phyloP scores from a whole-genome alignment of 2,888 invertebrate genomes.

The Bimastos eiseni region DNA sequence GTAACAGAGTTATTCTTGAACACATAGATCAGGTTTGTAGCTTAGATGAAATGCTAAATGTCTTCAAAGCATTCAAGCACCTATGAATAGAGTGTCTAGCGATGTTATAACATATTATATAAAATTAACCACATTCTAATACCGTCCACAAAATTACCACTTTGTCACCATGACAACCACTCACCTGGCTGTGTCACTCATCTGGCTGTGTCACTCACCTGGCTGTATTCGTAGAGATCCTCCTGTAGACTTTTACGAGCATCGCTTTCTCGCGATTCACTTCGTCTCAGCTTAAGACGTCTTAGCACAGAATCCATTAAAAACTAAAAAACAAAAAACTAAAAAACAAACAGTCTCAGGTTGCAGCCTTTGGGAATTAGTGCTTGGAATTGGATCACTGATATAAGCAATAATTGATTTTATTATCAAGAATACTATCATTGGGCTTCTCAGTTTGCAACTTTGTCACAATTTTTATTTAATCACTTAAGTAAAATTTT shows the following conservation, averaged over 20 bases:
- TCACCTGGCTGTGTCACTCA: constrained; percentile 66
- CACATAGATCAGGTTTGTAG: not conserved
- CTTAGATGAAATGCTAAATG: not conserved
- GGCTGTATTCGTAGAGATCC: constrained; percentile 83
- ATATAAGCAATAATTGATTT: not conserved
- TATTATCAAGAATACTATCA: not conserved
- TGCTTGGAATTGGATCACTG: not conserved
- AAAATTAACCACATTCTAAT: not conserved
- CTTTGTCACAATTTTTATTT: not conserved
- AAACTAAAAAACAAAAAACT: not conserved
- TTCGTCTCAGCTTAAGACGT: constrained; percentile 51
- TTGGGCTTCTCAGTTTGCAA: not conserved
- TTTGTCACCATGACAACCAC: not conserved
- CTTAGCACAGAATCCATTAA: constrained; percentile 39
- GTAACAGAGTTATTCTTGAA: not conserved
- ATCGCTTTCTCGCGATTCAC: constrained; percentile 74
- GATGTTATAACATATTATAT: no score
- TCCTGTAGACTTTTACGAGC: constrained; percentile 89
- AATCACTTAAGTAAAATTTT: not conserved
- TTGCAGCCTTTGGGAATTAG: not conserved
- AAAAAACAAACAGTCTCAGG: not conserved
- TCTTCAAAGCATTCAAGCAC: no score
- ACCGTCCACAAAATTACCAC: not conserved
- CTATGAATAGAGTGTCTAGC: not conserved
- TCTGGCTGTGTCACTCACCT: no score